Conservation (phyloP, 2,797 vertebrate species). For the Strix occidentalis region DNA sequence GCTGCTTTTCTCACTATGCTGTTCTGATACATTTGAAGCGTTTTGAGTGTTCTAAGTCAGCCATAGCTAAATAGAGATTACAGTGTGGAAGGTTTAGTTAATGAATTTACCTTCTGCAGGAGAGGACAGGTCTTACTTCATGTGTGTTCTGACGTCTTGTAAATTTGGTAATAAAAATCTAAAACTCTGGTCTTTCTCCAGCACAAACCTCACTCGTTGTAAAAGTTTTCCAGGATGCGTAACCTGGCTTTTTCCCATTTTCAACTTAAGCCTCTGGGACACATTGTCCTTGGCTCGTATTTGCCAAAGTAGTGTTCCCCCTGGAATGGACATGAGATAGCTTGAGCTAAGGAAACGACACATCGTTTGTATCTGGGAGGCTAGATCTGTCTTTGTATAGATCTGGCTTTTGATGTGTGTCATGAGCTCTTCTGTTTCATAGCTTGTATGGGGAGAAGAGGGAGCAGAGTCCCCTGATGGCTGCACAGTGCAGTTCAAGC, state of each 20-base stretch:
- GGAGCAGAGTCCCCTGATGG: background rate
- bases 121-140: background rate
- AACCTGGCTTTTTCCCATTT: background rate
- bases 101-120: background rate
- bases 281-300: background rate
- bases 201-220: background rate
- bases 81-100: background rate
- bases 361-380: background rate
- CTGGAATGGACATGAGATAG: background rate
- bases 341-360: background rate
- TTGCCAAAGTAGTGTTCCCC: background rate
- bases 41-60: background rate
- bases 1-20: background rate
- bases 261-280: background rate
- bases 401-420: background rate
- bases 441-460: background rate
- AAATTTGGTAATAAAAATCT: background rate
- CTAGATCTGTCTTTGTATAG: background rate
- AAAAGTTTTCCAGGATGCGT: background rate
- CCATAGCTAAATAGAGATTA: background rate
- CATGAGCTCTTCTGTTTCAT: background rate
- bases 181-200: background rate
- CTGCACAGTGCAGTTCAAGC: background rate
- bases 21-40: background rate
- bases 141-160: background rate